These are phyloP conservation scores for Merluccius polli DNA, from an alignment of 2,797 vertebrate species.

Conservation along the genomic window DNA sequence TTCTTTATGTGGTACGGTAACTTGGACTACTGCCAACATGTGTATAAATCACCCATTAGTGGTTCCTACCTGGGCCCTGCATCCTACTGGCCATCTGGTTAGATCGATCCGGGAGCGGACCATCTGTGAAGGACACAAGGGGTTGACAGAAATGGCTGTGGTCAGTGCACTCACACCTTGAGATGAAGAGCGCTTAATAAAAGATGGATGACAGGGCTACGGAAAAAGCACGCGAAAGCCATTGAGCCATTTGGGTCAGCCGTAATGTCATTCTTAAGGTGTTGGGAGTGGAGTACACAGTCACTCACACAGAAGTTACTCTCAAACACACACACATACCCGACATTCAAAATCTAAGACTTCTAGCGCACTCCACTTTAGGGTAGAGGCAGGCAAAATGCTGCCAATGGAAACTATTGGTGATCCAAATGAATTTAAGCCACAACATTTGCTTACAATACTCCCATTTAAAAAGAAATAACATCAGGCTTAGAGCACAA, in stretches of 20 bases:
- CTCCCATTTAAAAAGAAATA: background rate
- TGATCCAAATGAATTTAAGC: background rate
- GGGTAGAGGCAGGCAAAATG: background rate
- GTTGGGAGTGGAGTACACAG: background rate
- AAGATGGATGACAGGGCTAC: background rate
- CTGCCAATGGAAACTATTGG: background rate
- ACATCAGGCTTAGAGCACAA: background rate
- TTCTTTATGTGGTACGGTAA: background rate
- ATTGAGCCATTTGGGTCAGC: background rate
- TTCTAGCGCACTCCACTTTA: too few species aligned
- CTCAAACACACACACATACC: background rate
- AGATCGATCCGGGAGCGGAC: conserved; percentile 87
- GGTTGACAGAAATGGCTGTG: background rate
- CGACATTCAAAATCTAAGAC: background rate
- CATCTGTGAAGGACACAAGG: conserved; percentile 69
- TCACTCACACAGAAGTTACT: background rate
- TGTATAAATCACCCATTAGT: background rate
- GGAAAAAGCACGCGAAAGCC: background rate
- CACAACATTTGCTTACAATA: background rate
- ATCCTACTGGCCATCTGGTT: conserved; percentile 92
- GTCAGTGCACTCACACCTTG: background rate
- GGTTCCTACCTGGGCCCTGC: conserved; percentile 72
- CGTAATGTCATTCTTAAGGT: background rate
- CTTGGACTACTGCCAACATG: background rate
- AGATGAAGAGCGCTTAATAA: background rate